These are phyloP conservation scores for Hafferia zeledoni DNA, from an alignment of 2,797 vertebrate genomes.

Conservation along the genomic window DNA sequence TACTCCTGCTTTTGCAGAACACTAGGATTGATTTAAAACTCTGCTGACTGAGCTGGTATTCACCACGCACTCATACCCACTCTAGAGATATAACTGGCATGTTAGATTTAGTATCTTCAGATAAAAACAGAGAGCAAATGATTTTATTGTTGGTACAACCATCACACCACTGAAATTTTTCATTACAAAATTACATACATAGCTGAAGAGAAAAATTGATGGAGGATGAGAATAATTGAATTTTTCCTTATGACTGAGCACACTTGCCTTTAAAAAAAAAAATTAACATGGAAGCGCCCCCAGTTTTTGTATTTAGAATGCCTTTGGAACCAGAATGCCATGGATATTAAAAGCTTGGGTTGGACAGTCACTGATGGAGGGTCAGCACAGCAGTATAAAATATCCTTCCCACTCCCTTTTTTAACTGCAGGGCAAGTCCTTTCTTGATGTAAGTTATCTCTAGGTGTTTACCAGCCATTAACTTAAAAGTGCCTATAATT, in stretches of 20 bases:
- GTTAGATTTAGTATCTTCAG: slow-evolving; percentile 5
- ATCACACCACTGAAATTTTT: background rate
- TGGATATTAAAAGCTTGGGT: background rate
- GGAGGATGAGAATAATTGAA: background rate
- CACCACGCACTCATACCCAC: background rate
- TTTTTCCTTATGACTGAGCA: background rate
- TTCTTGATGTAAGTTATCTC: background rate
- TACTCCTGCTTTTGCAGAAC: background rate
- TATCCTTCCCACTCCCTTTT: background rate
- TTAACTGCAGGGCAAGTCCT: background rate
- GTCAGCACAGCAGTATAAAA: background rate
- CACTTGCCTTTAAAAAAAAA: background rate
- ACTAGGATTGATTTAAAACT: background rate
- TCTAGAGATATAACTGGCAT: background rate
- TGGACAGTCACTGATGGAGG: background rate
- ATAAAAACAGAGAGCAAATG: background rate
- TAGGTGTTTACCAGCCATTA: slow-evolving; percentile 68
- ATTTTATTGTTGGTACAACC: background rate
- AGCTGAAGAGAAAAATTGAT: background rate
- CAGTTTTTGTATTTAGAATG: background rate
- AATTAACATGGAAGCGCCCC: background rate
- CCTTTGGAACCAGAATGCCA: background rate
- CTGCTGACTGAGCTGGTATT: background rate
- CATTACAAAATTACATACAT: background rate
- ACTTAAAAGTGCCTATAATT: slow-evolving; percentile 60